These are phyloP conservation scores for Smithornis capensis DNA, from an alignment of 2,113 vertebrate species.

Conservation along the genomic window DNA sequence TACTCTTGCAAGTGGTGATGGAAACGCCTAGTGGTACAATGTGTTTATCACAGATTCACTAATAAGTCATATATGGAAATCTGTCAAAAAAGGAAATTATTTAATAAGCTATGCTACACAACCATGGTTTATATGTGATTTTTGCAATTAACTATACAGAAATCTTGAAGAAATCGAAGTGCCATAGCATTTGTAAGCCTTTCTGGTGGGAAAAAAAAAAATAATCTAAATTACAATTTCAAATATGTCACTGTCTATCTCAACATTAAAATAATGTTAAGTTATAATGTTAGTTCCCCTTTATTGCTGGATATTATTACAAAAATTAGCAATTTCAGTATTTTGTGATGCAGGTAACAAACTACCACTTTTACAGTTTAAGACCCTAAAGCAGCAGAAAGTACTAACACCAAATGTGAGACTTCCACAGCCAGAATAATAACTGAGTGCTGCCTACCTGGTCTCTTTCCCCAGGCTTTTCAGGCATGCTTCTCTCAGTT, in stretches of 20 bases:
- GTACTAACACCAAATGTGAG: not conserved
- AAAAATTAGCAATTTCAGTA: not conserved
- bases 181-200: not conserved
- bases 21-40: not conserved
- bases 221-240: not conserved
- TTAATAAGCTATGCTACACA: not conserved
- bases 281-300: not conserved
- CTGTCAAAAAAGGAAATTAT: not conserved
- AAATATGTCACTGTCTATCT: not conserved
- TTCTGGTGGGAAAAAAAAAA: not conserved
- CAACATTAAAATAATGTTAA: not conserved
- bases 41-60: not conserved
- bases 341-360: not conserved
- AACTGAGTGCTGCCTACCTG: not conserved
- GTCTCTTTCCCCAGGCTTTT: not conserved
- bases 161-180: not conserved
- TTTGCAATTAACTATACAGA: not conserved
- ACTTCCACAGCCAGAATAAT: not conserved
- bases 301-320: not conserved
- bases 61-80: not conserved
- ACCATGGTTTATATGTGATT: not conserved
- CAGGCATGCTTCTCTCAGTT: rapidly evolving
- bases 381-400: not conserved
- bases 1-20: not conserved
- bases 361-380: not conserved